Conservation (phyloP, 2,113 vertebrate genomes). For the Hippopotamus amphibius region DNA sequence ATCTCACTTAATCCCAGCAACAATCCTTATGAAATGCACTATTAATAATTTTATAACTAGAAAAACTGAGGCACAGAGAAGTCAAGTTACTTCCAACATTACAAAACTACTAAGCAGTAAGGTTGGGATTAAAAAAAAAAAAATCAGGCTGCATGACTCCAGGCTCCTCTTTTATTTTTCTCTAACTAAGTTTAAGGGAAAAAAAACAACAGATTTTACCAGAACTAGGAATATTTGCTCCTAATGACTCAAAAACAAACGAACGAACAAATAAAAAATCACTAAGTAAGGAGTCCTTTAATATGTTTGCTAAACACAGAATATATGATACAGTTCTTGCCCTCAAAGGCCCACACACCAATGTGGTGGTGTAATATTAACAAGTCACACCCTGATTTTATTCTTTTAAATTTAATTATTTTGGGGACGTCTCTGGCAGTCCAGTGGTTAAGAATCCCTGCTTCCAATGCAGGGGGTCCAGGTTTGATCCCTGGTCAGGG, state of each 20-base stretch:
- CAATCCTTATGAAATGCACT: background rate
- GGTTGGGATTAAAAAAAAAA: background rate
- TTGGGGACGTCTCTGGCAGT: too few species aligned
- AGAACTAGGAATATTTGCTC: slow-evolving; percentile 12
- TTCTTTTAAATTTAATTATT: slow-evolving; percentile 4
- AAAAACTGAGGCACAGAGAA: background rate
- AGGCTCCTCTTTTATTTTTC: background rate
- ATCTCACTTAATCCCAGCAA: slow-evolving; percentile 40
- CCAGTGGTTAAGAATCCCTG: too few species aligned
- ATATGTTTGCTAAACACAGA: background rate
- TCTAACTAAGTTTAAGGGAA: slow-evolving; percentile 28
- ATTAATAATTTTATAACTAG: background rate
- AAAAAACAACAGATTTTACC: background rate
- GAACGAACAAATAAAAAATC: background rate
- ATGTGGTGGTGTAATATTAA: background rate
- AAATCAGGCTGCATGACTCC: background rate
- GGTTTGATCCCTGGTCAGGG: too few species aligned
- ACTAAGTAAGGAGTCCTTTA: background rate
- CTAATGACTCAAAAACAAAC: background rate
- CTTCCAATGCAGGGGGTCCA: too few species aligned
- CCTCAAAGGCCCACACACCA: background rate
- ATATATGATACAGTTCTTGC: background rate
- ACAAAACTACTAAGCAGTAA: background rate
- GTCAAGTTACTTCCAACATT: background rate
- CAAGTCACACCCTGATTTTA: background rate